Evolutionary conservation across 2,113 vertebrate species (phyloP).

Genomic region (Salvator merianae): DNA sequence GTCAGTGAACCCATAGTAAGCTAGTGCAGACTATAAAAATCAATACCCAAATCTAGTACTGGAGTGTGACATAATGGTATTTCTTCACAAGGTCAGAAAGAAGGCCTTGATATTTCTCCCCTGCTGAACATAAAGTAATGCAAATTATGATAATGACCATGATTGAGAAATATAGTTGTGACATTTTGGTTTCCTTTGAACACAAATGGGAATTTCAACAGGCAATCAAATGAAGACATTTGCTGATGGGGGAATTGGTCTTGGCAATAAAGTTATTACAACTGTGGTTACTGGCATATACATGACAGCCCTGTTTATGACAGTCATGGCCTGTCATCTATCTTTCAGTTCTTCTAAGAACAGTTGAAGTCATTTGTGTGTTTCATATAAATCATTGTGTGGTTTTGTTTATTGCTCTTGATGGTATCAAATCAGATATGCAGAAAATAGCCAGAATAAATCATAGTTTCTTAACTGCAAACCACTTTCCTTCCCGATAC

Average conservation of each 20-base stretch:
- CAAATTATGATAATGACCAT: neutral
- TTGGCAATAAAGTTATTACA: conserved; percentile 11
- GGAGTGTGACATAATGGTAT: neutral
- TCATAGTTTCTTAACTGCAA: neutral
- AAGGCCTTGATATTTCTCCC: neutral
- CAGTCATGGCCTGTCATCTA: neutral
- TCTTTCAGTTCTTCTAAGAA: conserved; percentile 19
- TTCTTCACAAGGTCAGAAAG: conserved; percentile 1
- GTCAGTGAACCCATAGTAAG: neutral
- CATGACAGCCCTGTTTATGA: neutral
- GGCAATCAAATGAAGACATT: neutral
- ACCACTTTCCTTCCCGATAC: neutral
- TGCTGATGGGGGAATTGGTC: conserved; percentile 1
- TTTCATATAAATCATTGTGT: neutral
- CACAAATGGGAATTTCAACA: conserved; percentile 1
- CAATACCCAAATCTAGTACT: neutral
- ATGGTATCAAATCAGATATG: neutral
- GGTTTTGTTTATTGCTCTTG: conserved; percentile 6
- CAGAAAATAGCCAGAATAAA: neutral
- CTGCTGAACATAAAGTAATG: conserved; percentile 7
- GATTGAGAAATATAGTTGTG: conserved; percentile 13
- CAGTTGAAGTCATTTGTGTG: conserved; percentile 5
- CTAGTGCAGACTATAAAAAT: neutral
- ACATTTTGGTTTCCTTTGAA: neutral
- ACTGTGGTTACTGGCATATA: conserved; percentile 1